Evolutionary conservation across 1,140 invertebrate species (phyloP).

Genomic region (Hylaeus volcanicus): DNA sequence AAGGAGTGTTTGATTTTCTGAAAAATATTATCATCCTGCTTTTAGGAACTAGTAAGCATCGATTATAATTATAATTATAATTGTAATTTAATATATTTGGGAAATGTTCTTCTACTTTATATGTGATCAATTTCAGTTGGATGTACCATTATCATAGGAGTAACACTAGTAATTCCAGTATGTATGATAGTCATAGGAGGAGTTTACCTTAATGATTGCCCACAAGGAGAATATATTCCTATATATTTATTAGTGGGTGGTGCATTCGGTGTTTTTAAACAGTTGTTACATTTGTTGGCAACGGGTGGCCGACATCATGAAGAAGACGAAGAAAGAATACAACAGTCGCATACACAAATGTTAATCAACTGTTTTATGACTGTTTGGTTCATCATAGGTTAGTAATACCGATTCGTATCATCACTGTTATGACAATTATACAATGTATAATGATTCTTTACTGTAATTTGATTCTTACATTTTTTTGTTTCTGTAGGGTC

Average conservation of each 20-base stretch:
- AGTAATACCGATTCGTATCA: constrained; percentile 49
- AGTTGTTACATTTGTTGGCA: constrained; percentile 82
- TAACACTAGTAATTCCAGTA: constrained; percentile 84
- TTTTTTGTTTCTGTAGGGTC: constrained; percentile 77
- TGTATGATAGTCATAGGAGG: constrained; percentile 86
- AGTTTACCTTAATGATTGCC: constrained; percentile 85
- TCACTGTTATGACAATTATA: neutral
- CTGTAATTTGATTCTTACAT: neutral
- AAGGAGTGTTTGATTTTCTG: constrained; percentile 83
- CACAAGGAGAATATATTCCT: constrained; percentile 85
- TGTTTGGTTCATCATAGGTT: constrained; percentile 85
- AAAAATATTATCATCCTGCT: constrained; percentile 84
- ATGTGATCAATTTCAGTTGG: constrained; percentile 81
- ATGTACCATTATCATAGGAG: constrained; percentile 83
- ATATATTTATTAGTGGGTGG: constrained; percentile 87
- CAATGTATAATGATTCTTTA: neutral
- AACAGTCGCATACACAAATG: constrained; percentile 83
- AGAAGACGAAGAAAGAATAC: constrained; percentile 81
- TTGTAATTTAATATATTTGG: neutral
- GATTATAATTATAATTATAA: neutral
- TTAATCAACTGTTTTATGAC: constrained; percentile 85
- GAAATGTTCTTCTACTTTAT: neutral
- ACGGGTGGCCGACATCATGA: constrained; percentile 80
- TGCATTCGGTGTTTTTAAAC: constrained; percentile 83
- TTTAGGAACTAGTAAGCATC: constrained; percentile 83